Evolutionary conservation across 2,888 invertebrate genomes (phyloP), one percentile per base, ranked within the genome.

Genomic region (Mesorhabditis spiculigera): DNA sequence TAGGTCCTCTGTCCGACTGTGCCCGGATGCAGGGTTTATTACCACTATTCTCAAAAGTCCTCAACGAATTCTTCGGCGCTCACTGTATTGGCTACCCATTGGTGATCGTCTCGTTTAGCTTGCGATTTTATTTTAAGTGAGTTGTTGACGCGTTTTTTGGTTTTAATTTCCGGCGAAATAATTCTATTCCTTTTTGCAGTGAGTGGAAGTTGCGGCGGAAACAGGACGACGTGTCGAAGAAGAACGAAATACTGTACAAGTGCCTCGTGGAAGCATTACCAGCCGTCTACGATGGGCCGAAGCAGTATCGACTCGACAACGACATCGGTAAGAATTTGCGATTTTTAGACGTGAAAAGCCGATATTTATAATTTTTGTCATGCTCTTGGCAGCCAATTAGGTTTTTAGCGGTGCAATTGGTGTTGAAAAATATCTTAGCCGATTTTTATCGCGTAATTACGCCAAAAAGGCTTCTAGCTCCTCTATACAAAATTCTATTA

Each of bases 221-320:
- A 86, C 95, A 95, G 88, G 91, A 92, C 85, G 93, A 93, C 87
- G 94, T 97, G 81, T 92, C 94, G 76, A 93, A 92, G 88, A 93
- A 73, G 42, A 85, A 85, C 68, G 84, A 84, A 69, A 72, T 67
- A 43, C 67, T 66, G 16, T 75, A 76, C 65, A 74, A 76, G 73
- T 73, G 82, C 43, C 76, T 84, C 61, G 76, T 81, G 41, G 82
- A 83, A 67, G 81, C 83, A 42, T 68, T 84, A 62, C 84, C 84
- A 16, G 74, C 80, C 0, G 74, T 75, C 28, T 84, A 83, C 73
- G 82, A 84, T 45, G 79, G 79, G 5, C 78, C 78, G 8, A 75
- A 76, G 43, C 76, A 78, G 65, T 78, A 77, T 50, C 70, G 73
- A 58, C 65, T 68, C 13, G 13, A 63, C 16, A 16, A 13, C 63